phyloP scores from a whole-genome alignment of 2,888 invertebrate genomes.

The Ochropacha duplaris region DNA sequence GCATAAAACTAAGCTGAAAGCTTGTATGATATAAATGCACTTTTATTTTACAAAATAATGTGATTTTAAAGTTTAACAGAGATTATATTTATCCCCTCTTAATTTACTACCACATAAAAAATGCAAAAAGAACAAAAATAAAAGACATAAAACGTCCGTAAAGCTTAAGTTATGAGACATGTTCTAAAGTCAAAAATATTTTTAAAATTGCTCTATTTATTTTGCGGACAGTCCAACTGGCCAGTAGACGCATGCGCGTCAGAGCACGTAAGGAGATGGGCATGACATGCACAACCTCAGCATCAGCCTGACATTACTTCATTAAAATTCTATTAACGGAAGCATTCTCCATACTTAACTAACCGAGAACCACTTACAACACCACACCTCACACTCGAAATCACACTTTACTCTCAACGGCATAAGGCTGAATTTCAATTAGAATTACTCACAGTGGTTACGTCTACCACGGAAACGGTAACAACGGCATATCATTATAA shows the following conservation, averaged over 20 bases:
- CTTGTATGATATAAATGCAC: no score
- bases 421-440: slow-evolving; percentile 20
- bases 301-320: slow-evolving; percentile 75
- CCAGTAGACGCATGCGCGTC: slow-evolving; percentile 57
- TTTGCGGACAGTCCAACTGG: slow-evolving; percentile 44
- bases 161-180: no score
- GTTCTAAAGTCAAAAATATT: no score
- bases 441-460: slow-evolving; percentile 11
- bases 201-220: slow-evolving; percentile 34
- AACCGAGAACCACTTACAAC: slow-evolving; percentile 19
- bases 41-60: no score
- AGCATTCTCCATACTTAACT: slow-evolving; percentile 68
- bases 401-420: slow-evolving; percentile 8
- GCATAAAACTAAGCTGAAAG: no score
- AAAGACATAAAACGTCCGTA: no score
- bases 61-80: no score
- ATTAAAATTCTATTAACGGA: slow-evolving; percentile 83
- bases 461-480: neutral
- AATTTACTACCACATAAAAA: no score
- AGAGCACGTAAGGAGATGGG: slow-evolving; percentile 74
- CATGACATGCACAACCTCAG: slow-evolving; percentile 78
- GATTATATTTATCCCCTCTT: no score
- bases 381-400: slow-evolving; percentile 22
- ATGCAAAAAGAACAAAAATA: no score
- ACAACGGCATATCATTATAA: slow-evolving; percentile 13